phyloP scores from a whole-genome alignment of 2,888 invertebrate genomes.

The Plutella xylostella region DNA sequence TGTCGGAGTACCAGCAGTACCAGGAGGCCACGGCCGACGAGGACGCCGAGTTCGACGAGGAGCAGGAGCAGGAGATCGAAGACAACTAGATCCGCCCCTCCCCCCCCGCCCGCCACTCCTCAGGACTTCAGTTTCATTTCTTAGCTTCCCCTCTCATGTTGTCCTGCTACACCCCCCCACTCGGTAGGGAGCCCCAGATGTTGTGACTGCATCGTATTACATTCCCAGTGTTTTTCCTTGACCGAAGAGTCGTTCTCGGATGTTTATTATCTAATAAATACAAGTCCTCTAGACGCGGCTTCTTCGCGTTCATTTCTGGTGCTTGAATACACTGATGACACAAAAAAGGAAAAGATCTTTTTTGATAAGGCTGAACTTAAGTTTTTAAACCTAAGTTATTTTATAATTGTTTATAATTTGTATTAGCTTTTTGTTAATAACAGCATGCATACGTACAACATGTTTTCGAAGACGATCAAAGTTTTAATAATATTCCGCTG shows the following conservation, averaged over 20 bases:
- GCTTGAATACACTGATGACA: conserved; percentile 49
- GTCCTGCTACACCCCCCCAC: conserved; percentile 34
- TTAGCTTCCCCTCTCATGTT: conserved; percentile 31
- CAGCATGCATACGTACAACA: conserved; percentile 57
- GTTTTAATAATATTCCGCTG: conserved; percentile 58
- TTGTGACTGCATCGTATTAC: conserved; percentile 37
- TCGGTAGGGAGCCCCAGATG: conserved; percentile 35
- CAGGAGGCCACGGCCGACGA: conserved; percentile 90
- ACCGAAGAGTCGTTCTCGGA: conserved; percentile 56
- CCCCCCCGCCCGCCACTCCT: conserved; percentile 19
- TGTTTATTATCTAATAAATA: conserved; percentile 54
- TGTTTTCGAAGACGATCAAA: conserved; percentile 58
- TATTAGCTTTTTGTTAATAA: conserved; percentile 44
- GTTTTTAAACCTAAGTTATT: conserved; percentile 63
- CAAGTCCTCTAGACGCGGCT: conserved; percentile 41
- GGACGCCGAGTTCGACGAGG: conserved; percentile 85
- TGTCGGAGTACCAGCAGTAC: conserved; percentile 96
- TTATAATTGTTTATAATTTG: conserved; percentile 57
- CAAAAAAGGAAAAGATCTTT: conserved; percentile 61
- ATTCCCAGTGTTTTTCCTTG: conserved; percentile 61
- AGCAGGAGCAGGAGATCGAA: conserved; percentile 78
- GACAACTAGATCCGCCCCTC: conserved; percentile 53
- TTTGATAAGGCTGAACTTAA: conserved; percentile 67
- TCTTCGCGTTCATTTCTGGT: conserved; percentile 40
- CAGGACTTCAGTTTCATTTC: conserved; percentile 27